phyloP scores from a whole-genome alignment of 2,888 invertebrate species.

The Troglohyphantes excavatus region DNA sequence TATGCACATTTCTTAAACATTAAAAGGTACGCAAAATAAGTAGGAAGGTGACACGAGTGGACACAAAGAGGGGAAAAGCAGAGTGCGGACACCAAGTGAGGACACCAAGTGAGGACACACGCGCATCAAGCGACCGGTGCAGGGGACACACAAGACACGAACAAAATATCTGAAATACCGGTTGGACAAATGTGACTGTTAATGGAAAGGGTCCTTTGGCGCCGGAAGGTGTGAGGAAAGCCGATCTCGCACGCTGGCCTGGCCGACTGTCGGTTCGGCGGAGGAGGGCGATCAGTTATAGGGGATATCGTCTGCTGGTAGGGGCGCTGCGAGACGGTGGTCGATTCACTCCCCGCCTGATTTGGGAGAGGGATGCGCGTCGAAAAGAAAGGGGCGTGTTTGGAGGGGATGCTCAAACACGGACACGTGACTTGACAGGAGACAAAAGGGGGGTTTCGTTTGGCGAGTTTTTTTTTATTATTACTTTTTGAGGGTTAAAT shows the following conservation, averaged over 20 bases:
- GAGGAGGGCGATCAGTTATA: conserved; percentile 47
- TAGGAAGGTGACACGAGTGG: no score
- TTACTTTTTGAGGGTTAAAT: no score
- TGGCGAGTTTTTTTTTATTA: no score
- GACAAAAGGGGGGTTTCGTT: no score
- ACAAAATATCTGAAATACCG: conserved; percentile 47
- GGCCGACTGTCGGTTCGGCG: conserved; percentile 14
- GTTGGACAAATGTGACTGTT: no score
- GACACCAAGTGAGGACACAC: conserved; percentile 39
- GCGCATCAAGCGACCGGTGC: conserved; percentile 18
- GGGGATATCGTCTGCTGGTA: not conserved
- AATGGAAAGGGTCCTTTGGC: not conserved
- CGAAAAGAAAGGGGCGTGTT: conserved; percentile 28
- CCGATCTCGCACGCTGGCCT: not conserved
- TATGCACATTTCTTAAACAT: no score
- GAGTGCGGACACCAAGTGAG: conserved; percentile 9
- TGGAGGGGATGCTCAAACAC: conserved; percentile 51
- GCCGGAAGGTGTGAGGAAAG: not conserved
- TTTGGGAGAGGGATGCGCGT: conserved; percentile 43
- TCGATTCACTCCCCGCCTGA: conserved; percentile 19
- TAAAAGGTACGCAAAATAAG: no score
- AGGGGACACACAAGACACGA: conserved; percentile 31
- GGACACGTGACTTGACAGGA: conserved; percentile 59
- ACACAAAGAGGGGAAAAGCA: not conserved
- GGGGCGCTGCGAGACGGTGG: conserved; percentile 41